phyloP scores from a whole-genome alignment of 2,113 vertebrate species.

The Chionodraco myersi region DNA sequence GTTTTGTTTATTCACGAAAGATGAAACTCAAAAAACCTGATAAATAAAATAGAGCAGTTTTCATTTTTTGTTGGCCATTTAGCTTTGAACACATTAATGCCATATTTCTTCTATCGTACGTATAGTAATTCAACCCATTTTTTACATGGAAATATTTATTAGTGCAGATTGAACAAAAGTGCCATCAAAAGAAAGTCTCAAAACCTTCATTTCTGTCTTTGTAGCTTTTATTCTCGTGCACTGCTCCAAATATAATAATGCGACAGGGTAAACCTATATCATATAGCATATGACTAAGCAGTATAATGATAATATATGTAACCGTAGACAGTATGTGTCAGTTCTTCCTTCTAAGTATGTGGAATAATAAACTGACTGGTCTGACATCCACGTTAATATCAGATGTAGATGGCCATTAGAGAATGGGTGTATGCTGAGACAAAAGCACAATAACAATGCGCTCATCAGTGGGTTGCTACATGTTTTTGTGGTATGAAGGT shows the following conservation, averaged over 20 bases:
- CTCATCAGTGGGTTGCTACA: conserved; percentile 25
- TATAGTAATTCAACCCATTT: too few species aligned
- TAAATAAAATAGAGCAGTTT: too few species aligned
- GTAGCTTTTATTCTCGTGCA: neutral
- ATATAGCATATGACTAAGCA: neutral
- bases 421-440: conserved; percentile 30
- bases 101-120: too few species aligned
- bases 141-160: too few species aligned
- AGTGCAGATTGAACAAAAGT: too few species aligned
- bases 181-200: neutral
- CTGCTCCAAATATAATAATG: neutral
- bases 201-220: too few species aligned
- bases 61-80: too few species aligned
- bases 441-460: conserved; percentile 36
- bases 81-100: too few species aligned
- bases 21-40: neutral
- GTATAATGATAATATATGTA: neutral
- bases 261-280: too few species aligned
- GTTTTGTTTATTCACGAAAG: neutral
- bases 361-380: neutral
- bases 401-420: conserved; percentile 1
- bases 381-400: conserved; percentile 6
- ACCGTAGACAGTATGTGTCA: too few species aligned
- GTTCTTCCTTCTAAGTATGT: neutral
- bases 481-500: conserved; percentile 31